A percentile compares a stretch with the other conserved stretches of the same genome.
phyloP scores from a whole-genome alignment of 2,888 invertebrate species.

The Mylabris sibirica region DNA sequence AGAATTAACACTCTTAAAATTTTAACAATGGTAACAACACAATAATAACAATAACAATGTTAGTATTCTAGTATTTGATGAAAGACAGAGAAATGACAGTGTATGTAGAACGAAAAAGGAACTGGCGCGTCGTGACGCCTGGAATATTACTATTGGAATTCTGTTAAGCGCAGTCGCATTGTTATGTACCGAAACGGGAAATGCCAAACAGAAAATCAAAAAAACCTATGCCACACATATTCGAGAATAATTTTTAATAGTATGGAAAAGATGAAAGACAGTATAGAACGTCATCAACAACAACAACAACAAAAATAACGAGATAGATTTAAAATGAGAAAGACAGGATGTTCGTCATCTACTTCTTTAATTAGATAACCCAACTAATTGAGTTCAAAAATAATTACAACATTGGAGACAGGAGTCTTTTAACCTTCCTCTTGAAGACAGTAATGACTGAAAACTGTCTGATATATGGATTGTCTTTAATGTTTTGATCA shows the following conservation, averaged over 20 bases:
- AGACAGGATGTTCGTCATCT: conserved; percentile 10
- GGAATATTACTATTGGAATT: conserved; percentile 34
- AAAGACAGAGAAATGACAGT: neutral
- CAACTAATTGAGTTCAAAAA: conserved; percentile 7
- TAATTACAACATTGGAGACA: conserved; percentile 7
- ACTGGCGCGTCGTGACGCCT: conserved; percentile 36
- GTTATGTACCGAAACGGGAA: conserved; percentile 25
- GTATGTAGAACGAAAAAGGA: conserved; percentile 30
- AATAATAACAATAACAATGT: neutral
- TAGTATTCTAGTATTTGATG: conserved; percentile 12
- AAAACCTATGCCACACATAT: conserved; percentile 14
- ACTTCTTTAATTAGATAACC: conserved; percentile 10
- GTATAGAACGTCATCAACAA: neutral
- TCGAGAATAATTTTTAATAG: neutral
- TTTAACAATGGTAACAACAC: neutral
- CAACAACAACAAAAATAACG: neutral
- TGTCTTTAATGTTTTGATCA: neutral
- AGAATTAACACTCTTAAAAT: neutral
- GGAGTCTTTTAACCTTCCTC: neutral
- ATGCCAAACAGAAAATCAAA: conserved; percentile 14
- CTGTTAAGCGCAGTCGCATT: conserved; percentile 30
- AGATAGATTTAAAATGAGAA: neutral
- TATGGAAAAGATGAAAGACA: neutral
- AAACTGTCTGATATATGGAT: neutral
- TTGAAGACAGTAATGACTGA: neutral